Base-by-base conservation (phyloP, 2,888 invertebrate species). In the Volucella bombylans region DNA sequence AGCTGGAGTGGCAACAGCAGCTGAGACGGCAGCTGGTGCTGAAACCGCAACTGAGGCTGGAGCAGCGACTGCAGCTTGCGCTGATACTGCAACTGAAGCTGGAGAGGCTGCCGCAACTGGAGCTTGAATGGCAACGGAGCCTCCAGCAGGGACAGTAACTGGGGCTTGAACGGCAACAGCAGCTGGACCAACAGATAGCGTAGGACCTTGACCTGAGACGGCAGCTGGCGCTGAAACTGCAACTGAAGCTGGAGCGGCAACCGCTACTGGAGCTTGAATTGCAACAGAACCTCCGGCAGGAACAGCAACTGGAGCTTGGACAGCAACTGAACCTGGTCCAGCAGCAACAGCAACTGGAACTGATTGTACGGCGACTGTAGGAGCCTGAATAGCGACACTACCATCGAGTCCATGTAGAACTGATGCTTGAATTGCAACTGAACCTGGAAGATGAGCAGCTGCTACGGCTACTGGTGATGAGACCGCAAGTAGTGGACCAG, bases 401-500 rank as follows among this genome's bases (percentile, higher is more conserved):
- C 47, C 47, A 11, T 49, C 57, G 12, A 55, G 14, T 39, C 68
- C 68, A 45, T 55, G 55, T 10, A 68, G 15, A 38, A 68, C 31
- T 68, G 55, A 57, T 4, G 55, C 55, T 55, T 68, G 61, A 49
- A 79, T 73, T 15, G 69, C 69, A 15, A 80, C 67, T 39, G 80
- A 31, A 11, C 71, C 71, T 8, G 50, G 62, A 31, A 78, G 6
- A 6, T 31, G 82, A 1, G 77, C 50, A 0, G 67, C 49, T 55
- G 73, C 41, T 1, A 55, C 11, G 10, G 67, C 78, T 10, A 68
- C 50, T 8, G 78, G 82, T 55, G 72, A 67, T 55, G 78, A 61
- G 6, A 82, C 68, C 8, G 82, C 31, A 1, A 82, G 43, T 10
- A 68, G 0, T 45, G 76, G 81, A 3, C 83, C 83, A 55, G 65